phyloP scores from a whole-genome alignment of 1,140 invertebrate genomes.

The Hylaeus volcanicus region DNA sequence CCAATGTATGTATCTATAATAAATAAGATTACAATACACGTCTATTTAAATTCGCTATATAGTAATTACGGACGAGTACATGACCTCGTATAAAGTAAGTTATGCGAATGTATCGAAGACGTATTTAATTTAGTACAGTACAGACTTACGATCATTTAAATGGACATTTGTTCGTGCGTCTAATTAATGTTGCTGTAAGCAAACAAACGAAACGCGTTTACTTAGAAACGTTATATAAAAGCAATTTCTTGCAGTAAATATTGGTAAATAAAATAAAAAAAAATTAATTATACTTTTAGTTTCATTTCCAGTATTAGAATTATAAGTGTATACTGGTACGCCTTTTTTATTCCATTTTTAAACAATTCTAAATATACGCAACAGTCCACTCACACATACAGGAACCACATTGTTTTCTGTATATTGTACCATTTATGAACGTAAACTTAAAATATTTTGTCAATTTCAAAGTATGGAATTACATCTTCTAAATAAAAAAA shows the following conservation, averaged over 20 bases:
- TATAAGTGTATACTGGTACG: constrained; percentile 22
- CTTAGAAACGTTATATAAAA: constrained; percentile 7
- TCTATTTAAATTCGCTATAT: constrained; percentile 65
- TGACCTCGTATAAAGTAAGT: constrained; percentile 58
- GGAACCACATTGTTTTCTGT: constrained; percentile 42
- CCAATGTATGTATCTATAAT: constrained; percentile 68
- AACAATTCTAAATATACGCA: constrained; percentile 52
- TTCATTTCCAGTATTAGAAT: constrained; percentile 18
- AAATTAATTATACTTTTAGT: constrained; percentile 22
- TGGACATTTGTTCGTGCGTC: constrained; percentile 40
- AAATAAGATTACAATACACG: constrained; percentile 65
- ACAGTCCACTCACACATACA: constrained; percentile 48
- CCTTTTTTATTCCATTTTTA: constrained; percentile 34
- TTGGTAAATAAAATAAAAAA: constrained; percentile 7
- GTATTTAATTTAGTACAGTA: constrained; percentile 57
- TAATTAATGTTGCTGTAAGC: constrained; percentile 2
- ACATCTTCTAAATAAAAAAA: constrained; percentile 27
- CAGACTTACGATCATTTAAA: constrained; percentile 47
- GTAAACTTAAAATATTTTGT: constrained; percentile 41
- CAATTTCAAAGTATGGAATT: constrained; percentile 30
- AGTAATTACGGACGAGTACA: constrained; percentile 61
- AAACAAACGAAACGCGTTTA: constrained; percentile 1
- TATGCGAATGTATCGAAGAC: constrained; percentile 59
- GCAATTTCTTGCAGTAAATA: background rate
- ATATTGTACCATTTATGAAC: constrained; percentile 35